A percentile compares a stretch with the other conserved stretches of the same genome.
These are phyloP conservation scores for Lagodon rhomboides DNA, from an alignment of 2,797 vertebrate species.

Conservation along the genomic window DNA sequence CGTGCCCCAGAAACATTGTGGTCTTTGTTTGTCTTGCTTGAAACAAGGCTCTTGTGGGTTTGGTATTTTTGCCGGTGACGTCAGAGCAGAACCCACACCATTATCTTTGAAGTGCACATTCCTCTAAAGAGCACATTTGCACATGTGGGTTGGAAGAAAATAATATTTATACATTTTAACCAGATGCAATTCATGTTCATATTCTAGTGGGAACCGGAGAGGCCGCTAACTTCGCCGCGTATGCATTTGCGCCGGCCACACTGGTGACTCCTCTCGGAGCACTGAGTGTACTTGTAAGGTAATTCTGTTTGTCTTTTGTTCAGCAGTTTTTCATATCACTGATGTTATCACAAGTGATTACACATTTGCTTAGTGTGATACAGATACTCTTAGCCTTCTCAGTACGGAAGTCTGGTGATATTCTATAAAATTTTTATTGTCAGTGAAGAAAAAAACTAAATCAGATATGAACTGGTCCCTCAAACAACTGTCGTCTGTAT, in stretches of 20 bases:
- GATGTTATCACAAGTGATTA: not conserved
- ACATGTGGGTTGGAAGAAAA: constrained; percentile 48
- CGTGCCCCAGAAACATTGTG: constrained; percentile 52
- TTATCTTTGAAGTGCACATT: constrained; percentile 46
- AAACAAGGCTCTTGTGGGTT: constrained; percentile 67
- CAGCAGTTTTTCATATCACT: not conserved
- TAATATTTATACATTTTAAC: constrained; percentile 28
- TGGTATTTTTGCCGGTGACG: constrained; percentile 61
- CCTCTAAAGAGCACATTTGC: constrained; percentile 68
- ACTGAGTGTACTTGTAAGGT: constrained; percentile 92
- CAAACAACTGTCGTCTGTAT: not conserved
- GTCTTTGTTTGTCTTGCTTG: constrained; percentile 64
- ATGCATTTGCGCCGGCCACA: constrained; percentile 90
- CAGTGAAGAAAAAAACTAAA: not conserved
- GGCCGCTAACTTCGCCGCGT: constrained; percentile 91
- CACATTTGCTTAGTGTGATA: not conserved
- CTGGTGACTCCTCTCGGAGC: constrained; percentile 92
- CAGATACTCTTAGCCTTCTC: not conserved
- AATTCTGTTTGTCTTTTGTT: constrained; percentile 41
- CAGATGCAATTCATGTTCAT: constrained; percentile 38
- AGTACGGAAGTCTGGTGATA: not conserved
- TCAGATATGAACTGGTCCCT: not conserved
- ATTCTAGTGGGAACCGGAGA: constrained; percentile 91
- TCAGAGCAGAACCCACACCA: constrained; percentile 42
- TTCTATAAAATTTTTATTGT: not conserved